Evolutionary conservation across 2,888 invertebrate species (phyloP), one percentile per base, ranked within the genome.

Genomic region (Cerceris ruficornis): DNA sequence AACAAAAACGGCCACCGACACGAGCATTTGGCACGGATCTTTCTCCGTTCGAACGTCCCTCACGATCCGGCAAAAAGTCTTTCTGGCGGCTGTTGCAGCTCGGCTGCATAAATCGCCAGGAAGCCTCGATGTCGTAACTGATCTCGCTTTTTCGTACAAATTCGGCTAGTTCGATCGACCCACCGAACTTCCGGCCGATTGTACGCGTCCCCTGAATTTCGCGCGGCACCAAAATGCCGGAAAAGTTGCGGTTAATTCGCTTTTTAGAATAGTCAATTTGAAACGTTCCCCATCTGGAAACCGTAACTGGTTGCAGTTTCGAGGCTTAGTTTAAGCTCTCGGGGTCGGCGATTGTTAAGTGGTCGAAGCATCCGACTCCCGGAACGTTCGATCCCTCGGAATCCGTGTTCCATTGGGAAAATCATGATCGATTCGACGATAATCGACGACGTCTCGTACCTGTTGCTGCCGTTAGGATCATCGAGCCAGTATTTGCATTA

Each of bases 11-110:
- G 46, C 8, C 28, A 28, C 69, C 74, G 70, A 87, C 88, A 87
- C 68, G 86, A 72, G 66, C 80, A 84, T 86, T 88, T 88, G 88
- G 88, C 88, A 88, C 84, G 81, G 76, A 59, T 66, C 80, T 58
- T 59, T 15, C 17, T 62, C 61, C 69, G 17, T 46, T 54, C 68
- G 67, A 65, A 61, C 57, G 72, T 73, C 69, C 61, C 57, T 54
- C 76, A 64, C 11, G 46, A 13, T 58, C 55, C 59, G 9, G 58
- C 70, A 82, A 82, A 82, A 82, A 82, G 28, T 52, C 43, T 15
- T 52, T 49, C 17, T n/a, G 17, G 14, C 11, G 39, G 42, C 8
- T 49, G 49, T 58, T 13, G 71, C 70, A 15, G 39, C 49, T 69
- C 60, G 65, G 69, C 78, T 73, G 78, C 78, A 82, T 84, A 85